Conservation (phyloP, 2,888 invertebrate species). For the Neuroscelio doddi region DNA sequence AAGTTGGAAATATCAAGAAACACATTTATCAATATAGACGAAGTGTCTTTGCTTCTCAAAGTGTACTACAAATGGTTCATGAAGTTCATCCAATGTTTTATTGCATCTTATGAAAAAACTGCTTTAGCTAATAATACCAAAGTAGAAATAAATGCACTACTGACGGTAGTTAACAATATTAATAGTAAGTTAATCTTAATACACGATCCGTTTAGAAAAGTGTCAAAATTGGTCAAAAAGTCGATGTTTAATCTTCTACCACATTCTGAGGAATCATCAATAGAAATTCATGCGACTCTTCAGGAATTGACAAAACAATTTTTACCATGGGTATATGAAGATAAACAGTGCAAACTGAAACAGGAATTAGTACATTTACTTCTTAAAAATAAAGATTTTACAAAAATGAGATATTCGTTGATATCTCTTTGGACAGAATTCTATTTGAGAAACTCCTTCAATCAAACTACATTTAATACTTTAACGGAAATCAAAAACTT, state of each 20-base stretch:
- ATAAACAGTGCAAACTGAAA: conserved; percentile 34
- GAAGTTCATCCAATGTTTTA: conserved; percentile 72
- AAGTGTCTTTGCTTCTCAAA: conserved; percentile 77
- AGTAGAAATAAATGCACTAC: conserved; percentile 55
- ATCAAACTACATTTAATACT: conserved; percentile 25
- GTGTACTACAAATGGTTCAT: conserved; percentile 84
- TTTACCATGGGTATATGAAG: conserved; percentile 40
- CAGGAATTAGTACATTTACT: conserved; percentile 53
- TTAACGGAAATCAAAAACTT: conserved; percentile 47
- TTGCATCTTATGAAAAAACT: conserved; percentile 33
- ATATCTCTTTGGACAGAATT: conserved; percentile 54
- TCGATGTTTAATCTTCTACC: conserved; percentile 53
- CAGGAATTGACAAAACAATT: conserved; percentile 45
- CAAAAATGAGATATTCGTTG: conserved; percentile 39
- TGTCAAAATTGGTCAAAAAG: conserved; percentile 58
- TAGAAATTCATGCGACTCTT: conserved; percentile 45
- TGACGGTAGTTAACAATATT: conserved; percentile 56
- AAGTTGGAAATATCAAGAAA: conserved; percentile 60
- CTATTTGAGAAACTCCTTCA: conserved; percentile 45
- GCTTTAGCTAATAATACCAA: conserved; percentile 28
- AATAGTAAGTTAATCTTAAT: conserved; percentile 44
- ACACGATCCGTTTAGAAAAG: conserved; percentile 58
- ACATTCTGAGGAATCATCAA: conserved; percentile 51
- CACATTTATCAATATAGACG: conserved; percentile 64
- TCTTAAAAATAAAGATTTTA: conserved; percentile 37